These are phyloP conservation scores for Ectropis crepuscularia DNA, from an alignment of 2,888 invertebrate genomes.

Conservation along the genomic window DNA sequence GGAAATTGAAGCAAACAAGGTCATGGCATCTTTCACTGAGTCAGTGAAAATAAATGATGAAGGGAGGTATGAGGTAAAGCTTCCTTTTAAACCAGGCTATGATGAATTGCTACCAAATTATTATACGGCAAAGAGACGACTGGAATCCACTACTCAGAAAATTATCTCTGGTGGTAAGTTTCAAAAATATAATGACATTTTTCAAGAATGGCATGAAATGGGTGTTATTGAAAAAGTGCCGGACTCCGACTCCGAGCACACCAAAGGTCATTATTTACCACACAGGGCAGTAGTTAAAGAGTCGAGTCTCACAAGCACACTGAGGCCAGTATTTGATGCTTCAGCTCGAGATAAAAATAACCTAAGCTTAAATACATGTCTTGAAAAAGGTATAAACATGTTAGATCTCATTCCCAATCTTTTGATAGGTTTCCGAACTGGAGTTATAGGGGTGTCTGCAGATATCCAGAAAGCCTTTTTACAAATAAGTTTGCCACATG, in stretches of 20 bases:
- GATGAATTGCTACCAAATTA: not conserved
- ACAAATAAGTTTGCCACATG: not conserved
- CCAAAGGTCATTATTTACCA: not conserved
- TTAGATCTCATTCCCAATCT: conserved; percentile 1
- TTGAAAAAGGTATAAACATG: not conserved
- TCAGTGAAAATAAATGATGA: not conserved
- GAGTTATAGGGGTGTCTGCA: conserved; percentile 7
- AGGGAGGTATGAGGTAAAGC: conserved; percentile 17
- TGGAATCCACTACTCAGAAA: not conserved
- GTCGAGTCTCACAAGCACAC: not conserved
- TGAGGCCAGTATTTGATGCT: conserved; percentile 2
- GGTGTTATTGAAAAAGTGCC: not conserved
- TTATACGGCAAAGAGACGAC: not conserved
- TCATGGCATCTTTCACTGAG: not conserved
- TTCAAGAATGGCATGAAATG: not conserved
- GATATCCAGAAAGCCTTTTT: conserved; percentile 21
- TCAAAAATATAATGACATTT: not conserved
- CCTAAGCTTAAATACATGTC: not conserved
- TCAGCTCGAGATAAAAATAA: not conserved
- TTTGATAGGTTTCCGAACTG: conserved; percentile 1
- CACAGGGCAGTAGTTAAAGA: not conserved
- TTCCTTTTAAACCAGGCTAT: conserved; percentile 31
- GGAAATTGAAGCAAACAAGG: not conserved
- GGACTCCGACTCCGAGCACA: not conserved
- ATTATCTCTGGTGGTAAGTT: not conserved